Evolutionary conservation across 1,140 invertebrate species (phyloP).

Genomic region (Drosophila bipectinata): DNA sequence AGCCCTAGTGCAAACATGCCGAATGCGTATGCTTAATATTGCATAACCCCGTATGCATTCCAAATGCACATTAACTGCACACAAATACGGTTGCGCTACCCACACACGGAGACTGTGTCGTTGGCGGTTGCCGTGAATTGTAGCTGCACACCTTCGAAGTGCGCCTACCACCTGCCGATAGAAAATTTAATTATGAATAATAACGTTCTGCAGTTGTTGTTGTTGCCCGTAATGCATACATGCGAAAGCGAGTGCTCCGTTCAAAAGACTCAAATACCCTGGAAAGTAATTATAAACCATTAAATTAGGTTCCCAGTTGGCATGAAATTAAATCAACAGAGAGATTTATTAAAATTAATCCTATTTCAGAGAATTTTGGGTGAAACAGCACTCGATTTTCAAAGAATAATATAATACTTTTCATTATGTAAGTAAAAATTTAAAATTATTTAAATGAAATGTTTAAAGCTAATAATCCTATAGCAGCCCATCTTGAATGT

Average conservation of each 20-base stretch:
- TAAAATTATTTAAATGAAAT: too few species aligned
- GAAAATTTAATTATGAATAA: slow-evolving; percentile 81
- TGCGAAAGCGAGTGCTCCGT: neutral
- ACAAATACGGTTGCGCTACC: slow-evolving; percentile 23
- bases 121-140: slow-evolving; percentile 59
- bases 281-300: neutral
- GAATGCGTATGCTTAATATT: slow-evolving; percentile 75
- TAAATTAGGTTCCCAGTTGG: neutral
- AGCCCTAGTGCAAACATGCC: slow-evolving; percentile 50
- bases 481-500: too few species aligned
- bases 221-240: neutral
- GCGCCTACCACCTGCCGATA: slow-evolving; percentile 50
- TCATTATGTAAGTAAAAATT: too few species aligned
- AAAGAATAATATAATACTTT: too few species aligned
- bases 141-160: slow-evolving; percentile 29
- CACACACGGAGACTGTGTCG: slow-evolving; percentile 38
- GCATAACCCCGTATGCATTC: slow-evolving; percentile 71
- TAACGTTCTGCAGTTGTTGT: slow-evolving; percentile 51
- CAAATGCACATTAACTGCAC: slow-evolving; percentile 77
- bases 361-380: neutral
- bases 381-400: too few species aligned
- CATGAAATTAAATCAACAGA: neutral
- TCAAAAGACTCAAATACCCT: slow-evolving; percentile 6
- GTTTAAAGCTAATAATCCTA: too few species aligned
- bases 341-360: neutral